These are phyloP conservation scores for Nesoenas mayeri DNA, from an alignment of 2,113 vertebrate genomes.

Conservation along the genomic window DNA sequence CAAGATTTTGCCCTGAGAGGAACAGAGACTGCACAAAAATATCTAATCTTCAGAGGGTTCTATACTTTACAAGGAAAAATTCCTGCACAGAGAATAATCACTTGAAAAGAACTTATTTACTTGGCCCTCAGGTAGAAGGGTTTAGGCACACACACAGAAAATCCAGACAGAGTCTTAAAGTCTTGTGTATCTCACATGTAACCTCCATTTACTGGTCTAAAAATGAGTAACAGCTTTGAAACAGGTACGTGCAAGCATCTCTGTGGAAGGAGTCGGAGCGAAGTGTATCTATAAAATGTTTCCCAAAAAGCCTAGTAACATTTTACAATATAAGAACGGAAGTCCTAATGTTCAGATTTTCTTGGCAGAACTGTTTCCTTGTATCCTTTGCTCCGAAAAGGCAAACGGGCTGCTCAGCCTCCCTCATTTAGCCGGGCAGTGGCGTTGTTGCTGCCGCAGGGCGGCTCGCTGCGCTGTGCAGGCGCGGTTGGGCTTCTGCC, in stretches of 20 bases:
- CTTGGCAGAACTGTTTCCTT: constrained; percentile 10
- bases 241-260: background rate
- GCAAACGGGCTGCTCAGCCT: background rate
- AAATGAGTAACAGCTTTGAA: constrained; percentile 20
- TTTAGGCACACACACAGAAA: constrained; percentile 37
- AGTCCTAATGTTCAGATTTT: background rate
- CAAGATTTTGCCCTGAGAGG: constrained; percentile 30
- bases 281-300: background rate
- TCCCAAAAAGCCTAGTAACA: constrained; percentile 10
- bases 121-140: constrained; percentile 37
- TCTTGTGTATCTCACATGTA: background rate
- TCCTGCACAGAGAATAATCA: constrained; percentile 38
- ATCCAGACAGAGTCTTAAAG: constrained; percentile 35
- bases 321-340: constrained; percentile 6
- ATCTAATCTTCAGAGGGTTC: constrained; percentile 24
- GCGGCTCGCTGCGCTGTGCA: constrained; percentile 68
- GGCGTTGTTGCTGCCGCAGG: constrained; percentile 73
- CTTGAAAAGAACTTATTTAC: constrained; percentile 58
- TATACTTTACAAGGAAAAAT: constrained; percentile 7
- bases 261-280: background rate
- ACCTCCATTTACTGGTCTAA: constrained; percentile 2
- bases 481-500: constrained; percentile 19
- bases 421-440: constrained; percentile 53
- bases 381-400: constrained; percentile 9
- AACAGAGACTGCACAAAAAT: constrained; percentile 43